Evolutionary conservation across 1,140 invertebrate genomes (phyloP), one percentile per base, ranked within the genome.

Genomic region (Pomacea maculata): DNA sequence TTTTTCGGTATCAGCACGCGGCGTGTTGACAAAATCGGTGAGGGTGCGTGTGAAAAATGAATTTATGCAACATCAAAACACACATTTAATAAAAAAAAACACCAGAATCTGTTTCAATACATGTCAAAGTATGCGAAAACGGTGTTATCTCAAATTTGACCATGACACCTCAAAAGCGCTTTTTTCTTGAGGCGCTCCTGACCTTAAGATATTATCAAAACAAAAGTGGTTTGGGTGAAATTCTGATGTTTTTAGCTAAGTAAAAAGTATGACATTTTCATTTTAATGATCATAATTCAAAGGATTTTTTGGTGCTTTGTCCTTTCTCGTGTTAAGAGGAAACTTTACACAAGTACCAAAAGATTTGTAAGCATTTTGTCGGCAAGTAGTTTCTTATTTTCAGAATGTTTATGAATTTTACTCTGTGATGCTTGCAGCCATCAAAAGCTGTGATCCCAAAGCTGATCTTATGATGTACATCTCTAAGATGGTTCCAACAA

Each of bases 401-500:
- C 1, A n/a, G 21, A 21, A 29, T 74, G 21, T n/a, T n/a, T 19
- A 65, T 9, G 45, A 54, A 7, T 19, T 55, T 81, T 67, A 6
- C 8, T 75, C 14, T 73, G 74, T n/a, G 11, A 57, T 83, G 76
- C 81, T 80, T 85, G 8, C 79, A 91, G 93, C 90, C 63, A 92
- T 94, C 73, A 93, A 97, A 94, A 96, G 92, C 88, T 99, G 98
- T 92, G 97, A 99, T 92, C 95, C 97, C 12, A 95, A 98, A 86
- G 99, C 95, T 84, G 98, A 97, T 34, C 94, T 99, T 54, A 99
- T 99, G 98, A 99, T 99, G 98, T 99, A 99, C 94, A 94, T 99
- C 83, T 99, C 98, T 45, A 99, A 99, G 93, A 99, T 99, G 99
- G 99, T 99, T 92, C 99, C 99, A 80, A 99, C 99, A 10, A 96